These are phyloP conservation scores for Callaeas wilsoni DNA, from an alignment of 2,113 vertebrate genomes.

Conservation along the genomic window DNA sequence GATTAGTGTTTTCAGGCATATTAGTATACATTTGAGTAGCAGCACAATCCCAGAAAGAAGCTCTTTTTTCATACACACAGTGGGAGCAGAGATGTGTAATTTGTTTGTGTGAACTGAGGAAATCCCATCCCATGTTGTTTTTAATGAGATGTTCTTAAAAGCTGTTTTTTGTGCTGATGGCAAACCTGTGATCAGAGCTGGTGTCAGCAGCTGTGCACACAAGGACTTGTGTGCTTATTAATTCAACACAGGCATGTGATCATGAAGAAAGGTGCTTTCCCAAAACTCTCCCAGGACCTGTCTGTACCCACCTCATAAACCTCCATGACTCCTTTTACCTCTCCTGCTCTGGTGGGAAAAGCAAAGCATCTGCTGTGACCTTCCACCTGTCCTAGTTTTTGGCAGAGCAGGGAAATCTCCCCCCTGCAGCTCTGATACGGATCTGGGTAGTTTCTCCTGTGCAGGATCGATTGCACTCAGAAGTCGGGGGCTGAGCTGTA, in stretches of 20 bases:
- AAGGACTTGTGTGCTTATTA: background rate
- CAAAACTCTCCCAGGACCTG: background rate
- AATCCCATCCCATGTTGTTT: background rate
- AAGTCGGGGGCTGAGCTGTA: background rate
- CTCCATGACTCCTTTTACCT: background rate
- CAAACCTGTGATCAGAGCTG: background rate
- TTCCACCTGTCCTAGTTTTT: background rate
- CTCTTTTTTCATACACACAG: background rate
- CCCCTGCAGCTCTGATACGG: background rate
- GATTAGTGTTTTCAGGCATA: background rate
- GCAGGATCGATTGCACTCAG: accelerated
- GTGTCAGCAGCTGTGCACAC: background rate
- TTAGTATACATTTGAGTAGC: background rate
- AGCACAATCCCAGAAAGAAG: background rate
- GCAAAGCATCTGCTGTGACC: background rate
- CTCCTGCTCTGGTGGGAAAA: background rate
- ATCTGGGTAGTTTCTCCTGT: background rate
- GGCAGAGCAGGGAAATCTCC: background rate
- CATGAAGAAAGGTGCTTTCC: background rate
- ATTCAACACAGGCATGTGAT: background rate
- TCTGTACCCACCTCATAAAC: accelerated
- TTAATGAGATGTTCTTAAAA: background rate
- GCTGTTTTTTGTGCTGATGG: background rate
- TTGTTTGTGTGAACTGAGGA: background rate
- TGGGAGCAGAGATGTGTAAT: background rate